Evolutionary conservation across 2,113 vertebrate species (phyloP).

Genomic region (Pogonocichla stellata): DNA sequence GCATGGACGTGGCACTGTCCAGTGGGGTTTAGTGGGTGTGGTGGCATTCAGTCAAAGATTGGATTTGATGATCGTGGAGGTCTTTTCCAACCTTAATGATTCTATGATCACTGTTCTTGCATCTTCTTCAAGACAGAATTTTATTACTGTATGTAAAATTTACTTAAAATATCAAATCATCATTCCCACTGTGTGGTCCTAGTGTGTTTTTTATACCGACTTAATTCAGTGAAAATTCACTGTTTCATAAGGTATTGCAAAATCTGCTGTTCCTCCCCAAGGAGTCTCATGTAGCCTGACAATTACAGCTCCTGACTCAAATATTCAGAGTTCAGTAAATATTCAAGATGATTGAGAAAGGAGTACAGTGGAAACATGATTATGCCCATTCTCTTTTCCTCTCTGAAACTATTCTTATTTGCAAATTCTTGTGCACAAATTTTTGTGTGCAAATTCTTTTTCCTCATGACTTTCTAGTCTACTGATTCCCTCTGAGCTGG

Average conservation of each 20-base stretch:
- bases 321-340: neutral
- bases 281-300: fast-evolving
- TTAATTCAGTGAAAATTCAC: neutral
- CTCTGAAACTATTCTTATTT: neutral
- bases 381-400: neutral
- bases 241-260: neutral
- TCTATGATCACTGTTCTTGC: neutral
- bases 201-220: neutral
- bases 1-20: fast-evolving
- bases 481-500: neutral
- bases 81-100: neutral
- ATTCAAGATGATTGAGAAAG: neutral
- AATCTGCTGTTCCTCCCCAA: neutral
- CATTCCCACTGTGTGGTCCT: neutral
- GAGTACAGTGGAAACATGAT: neutral
- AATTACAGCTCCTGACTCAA: neutral
- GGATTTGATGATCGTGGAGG: neutral
- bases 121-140: neutral
- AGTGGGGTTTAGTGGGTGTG: no score
- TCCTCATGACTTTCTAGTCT: neutral
- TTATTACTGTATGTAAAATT: neutral
- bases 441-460: neutral
- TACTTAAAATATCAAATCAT: neutral
- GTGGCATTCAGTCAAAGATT: neutral
- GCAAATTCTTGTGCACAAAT: neutral